Percentiles rank a stretch among this genome's conserved stretches.
These are phyloP conservation scores for Neoscelio sp. DNA, from an alignment of 2,888 invertebrate species.

Conservation along the genomic window DNA sequence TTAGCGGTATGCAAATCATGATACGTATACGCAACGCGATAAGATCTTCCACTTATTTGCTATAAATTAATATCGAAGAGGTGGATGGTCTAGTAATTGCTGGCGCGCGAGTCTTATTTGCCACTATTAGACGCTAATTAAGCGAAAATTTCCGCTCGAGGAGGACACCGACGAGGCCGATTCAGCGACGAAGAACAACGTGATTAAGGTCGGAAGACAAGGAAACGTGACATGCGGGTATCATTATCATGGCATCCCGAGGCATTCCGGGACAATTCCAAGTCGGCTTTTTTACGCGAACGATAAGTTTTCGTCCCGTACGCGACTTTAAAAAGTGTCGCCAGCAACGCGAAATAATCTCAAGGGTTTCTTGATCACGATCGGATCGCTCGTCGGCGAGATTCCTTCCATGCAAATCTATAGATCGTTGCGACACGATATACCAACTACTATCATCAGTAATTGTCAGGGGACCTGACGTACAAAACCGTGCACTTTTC, in stretches of 20 bases:
- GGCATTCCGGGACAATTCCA: conserved; percentile 54
- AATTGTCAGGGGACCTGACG: conserved; percentile 60
- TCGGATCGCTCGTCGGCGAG: conserved; percentile 54
- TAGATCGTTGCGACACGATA: conserved; percentile 58
- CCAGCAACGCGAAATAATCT: conserved; percentile 47
- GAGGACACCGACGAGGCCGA: conserved; percentile 44
- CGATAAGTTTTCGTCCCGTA: conserved; percentile 19
- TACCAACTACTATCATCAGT: conserved; percentile 56
- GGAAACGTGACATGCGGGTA: conserved; percentile 54
- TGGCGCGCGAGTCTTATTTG: conserved; percentile 57
- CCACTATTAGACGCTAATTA: conserved; percentile 61
- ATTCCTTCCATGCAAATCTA: conserved; percentile 66
- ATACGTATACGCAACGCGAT: conserved; percentile 40
- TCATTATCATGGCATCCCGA: conserved; percentile 55
- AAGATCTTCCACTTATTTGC: conserved; percentile 56
- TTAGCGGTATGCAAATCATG: conserved; percentile 51
- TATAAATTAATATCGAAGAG: conserved; percentile 56
- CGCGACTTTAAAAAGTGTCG: conserved; percentile 42
- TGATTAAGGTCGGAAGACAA: conserved; percentile 63
- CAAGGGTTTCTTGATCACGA: conserved; percentile 48
- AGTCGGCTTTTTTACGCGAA: conserved; percentile 42
- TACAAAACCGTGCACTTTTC: conserved; percentile 35
- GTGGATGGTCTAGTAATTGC: conserved; percentile 54
- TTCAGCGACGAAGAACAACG: conserved; percentile 49
- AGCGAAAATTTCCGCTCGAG: conserved; percentile 52